Evolutionary conservation across 1,140 invertebrate genomes (phyloP).

Genomic region (Tenebrio molitor): DNA sequence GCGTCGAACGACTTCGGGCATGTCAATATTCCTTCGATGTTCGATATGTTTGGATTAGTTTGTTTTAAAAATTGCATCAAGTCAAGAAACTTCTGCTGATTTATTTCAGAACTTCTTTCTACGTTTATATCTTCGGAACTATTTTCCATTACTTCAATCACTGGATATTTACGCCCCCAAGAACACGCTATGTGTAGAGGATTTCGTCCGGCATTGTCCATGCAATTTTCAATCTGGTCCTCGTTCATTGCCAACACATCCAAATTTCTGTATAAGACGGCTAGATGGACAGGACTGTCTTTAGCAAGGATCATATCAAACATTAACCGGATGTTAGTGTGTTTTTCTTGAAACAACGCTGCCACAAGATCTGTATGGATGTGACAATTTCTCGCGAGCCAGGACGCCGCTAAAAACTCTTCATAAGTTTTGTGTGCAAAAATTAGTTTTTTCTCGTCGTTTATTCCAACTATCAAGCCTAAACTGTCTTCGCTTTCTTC

Average conservation of each 20-base stretch:
- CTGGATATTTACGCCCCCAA: constrained; percentile 9
- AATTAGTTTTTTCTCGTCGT: neutral
- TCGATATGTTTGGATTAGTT: neutral
- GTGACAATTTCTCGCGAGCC: neutral
- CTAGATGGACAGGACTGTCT: neutral
- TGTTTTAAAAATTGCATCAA: neutral
- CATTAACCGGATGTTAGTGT: neutral
- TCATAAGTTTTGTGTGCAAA: constrained; percentile 21
- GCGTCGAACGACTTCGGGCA: no score
- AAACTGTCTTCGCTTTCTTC: neutral
- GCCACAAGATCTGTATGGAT: neutral
- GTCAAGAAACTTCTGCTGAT: no score
- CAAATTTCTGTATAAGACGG: neutral
- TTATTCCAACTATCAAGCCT: neutral
- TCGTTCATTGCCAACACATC: neutral
- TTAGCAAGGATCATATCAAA: constrained; percentile 3
- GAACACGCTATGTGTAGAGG: neutral
- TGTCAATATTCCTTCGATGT: no score
- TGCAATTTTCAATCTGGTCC: neutral
- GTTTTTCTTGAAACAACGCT: neutral
- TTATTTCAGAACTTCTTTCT: no score
- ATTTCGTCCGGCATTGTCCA: neutral
- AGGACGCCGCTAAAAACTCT: constrained; percentile 10
- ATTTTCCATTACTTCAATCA: neutral
- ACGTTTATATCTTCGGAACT: neutral